A percentile compares a stretch with the other conserved stretches of the same genome.
Conservation (phyloP, 1,140 invertebrate genomes). For the Sitobion miscanthi region DNA sequence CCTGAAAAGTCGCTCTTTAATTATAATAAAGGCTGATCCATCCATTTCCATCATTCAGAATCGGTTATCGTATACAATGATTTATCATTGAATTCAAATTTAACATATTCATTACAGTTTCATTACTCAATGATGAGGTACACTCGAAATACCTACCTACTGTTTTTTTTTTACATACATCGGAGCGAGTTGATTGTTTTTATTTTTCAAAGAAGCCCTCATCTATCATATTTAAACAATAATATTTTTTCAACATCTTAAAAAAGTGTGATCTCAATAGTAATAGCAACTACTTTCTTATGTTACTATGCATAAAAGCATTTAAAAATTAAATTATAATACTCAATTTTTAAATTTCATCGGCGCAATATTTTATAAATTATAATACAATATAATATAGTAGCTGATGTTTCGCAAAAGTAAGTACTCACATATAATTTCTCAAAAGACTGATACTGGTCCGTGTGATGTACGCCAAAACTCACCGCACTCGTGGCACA, state of each 20-base stretch:
- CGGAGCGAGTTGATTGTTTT: not conserved
- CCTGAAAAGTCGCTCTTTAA: no score
- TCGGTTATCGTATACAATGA: not conserved
- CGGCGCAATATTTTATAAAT: not conserved
- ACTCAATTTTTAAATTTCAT: not conserved
- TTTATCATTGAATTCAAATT: not conserved
- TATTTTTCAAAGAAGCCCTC: not conserved
- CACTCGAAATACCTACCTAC: no score
- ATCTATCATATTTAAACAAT: not conserved
- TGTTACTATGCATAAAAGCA: not conserved
- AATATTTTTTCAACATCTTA: not conserved
- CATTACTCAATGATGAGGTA: not conserved
- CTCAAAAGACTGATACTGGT: not conserved
- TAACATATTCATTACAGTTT: not conserved
- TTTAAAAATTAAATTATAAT: not conserved
- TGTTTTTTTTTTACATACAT: not conserved
- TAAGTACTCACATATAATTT: not conserved
- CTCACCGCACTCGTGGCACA: not conserved
- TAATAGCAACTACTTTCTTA: not conserved
- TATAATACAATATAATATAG: no score
- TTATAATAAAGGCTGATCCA: not conserved
- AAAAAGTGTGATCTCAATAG: not conserved
- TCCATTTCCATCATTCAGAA: not conserved
- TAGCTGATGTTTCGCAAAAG: not conserved
- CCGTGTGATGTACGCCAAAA: not conserved